A percentile compares a stretch with the other conserved stretches of the same genome.
These are phyloP conservation scores for Dyspetes luteomarginatus DNA, from an alignment of 2,888 invertebrate genomes.

Conservation along the genomic window DNA sequence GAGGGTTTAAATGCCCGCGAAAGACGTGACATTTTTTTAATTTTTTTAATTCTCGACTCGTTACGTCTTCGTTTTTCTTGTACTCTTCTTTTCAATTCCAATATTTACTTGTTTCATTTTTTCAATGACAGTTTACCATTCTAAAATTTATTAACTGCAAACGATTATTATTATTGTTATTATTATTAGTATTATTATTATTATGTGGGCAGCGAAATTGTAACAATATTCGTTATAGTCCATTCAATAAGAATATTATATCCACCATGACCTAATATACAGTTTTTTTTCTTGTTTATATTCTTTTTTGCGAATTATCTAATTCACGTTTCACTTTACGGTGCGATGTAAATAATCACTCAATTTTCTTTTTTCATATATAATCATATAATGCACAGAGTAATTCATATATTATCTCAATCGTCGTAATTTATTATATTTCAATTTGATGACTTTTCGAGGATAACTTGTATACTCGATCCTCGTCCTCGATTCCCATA, in stretches of 20 bases:
- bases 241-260: slow-evolving; percentile 62
- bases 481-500: slow-evolving; percentile 12
- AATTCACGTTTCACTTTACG: slow-evolving; percentile 54
- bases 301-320: slow-evolving; percentile 48
- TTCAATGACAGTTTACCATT: too few relatives aligned
- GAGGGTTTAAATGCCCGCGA: slow-evolving; percentile 1
- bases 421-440: slow-evolving; percentile 35
- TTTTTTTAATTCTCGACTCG: background rate
- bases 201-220: background rate
- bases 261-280: slow-evolving; percentile 60
- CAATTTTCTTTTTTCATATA: slow-evolving; percentile 39
- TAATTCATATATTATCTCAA: slow-evolving; percentile 46
- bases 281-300: slow-evolving; percentile 36
- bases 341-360: slow-evolving; percentile 58
- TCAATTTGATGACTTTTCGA: slow-evolving; percentile 47
- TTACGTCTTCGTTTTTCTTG: background rate
- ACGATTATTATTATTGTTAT: too few relatives aligned
- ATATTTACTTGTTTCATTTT: background rate
- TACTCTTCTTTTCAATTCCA: background rate
- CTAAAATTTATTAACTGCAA: too few relatives aligned
- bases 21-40: too few relatives aligned
- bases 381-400: slow-evolving; percentile 50
- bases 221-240: slow-evolving; percentile 28
- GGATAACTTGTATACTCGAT: slow-evolving; percentile 14
- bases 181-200: background rate